Conservation (phyloP, 64 coral and sea anemone species). For the Actinia tenebrosa region DNA sequence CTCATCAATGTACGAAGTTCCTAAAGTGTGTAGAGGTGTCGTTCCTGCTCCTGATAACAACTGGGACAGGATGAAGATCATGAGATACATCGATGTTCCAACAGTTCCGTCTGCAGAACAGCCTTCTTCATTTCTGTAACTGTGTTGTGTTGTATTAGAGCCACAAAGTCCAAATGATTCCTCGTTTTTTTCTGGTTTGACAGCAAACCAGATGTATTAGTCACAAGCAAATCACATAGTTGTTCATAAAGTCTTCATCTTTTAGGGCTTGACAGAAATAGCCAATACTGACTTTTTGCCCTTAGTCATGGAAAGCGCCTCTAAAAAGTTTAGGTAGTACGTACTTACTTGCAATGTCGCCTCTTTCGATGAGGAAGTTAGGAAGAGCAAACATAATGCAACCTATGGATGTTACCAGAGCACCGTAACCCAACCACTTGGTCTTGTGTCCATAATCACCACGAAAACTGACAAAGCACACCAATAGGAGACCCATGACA, state of each 20-base stretch:
- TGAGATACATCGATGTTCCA: constrained; percentile 12
- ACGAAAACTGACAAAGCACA: constrained; percentile 85
- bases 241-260: too few species aligned
- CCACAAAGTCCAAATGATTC: background rate
- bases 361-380: constrained; percentile 26
- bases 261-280: too few species aligned
- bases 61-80: constrained; percentile 38
- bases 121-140: background rate
- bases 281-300: too few species aligned
- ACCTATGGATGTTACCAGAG: constrained; percentile 49
- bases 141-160: background rate
- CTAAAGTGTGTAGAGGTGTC: constrained; percentile 28
- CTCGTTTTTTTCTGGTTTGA: background rate
- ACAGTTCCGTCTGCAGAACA: background rate
- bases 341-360: constrained; percentile 13
- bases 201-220: background rate
- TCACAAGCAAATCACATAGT: background rate
- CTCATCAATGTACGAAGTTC: constrained; percentile 35
- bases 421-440: constrained; percentile 77
- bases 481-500: constrained; percentile 53
- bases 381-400: constrained; percentile 77
- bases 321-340: too few species aligned
- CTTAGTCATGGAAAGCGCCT: background rate
- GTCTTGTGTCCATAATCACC: constrained; percentile 89
- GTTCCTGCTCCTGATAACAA: constrained; percentile 24